Percentiles rank a stretch among this genome's conserved stretches.
These are phyloP conservation scores for Antrozous pallidus DNA, from an alignment of 2,797 vertebrate species.

Conservation along the genomic window DNA sequence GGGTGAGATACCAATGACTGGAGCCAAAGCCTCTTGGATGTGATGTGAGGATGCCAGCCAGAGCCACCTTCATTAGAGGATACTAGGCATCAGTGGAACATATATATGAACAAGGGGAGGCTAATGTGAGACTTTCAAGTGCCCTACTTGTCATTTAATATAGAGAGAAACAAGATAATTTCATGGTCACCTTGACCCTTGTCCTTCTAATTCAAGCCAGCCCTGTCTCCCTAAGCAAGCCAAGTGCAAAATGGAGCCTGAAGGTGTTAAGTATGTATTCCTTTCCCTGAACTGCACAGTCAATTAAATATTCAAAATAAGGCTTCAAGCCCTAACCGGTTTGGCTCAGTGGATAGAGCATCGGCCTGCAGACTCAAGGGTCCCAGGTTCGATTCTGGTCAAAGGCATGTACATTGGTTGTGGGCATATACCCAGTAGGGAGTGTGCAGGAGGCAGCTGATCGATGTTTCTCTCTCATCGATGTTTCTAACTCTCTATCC, in stretches of 20 bases:
- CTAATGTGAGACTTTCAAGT: neutral
- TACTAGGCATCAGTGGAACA: neutral
- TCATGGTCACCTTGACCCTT: neutral
- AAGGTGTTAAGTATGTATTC: neutral
- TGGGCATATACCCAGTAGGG: too few species aligned
- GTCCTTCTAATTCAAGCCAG: neutral
- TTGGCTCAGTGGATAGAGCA: too few species aligned
- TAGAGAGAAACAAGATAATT: neutral
- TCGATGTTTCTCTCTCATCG: too few species aligned
- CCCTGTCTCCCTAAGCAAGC: neutral
- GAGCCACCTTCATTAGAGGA: neutral
- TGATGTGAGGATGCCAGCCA: neutral
- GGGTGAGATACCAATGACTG: neutral
- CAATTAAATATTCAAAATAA: conserved; percentile 33
- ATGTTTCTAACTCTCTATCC: too few species aligned
- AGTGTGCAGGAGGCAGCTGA: too few species aligned
- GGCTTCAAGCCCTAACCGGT: neutral
- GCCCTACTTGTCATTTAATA: neutral
- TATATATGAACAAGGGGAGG: neutral
- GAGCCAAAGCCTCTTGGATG: neutral
- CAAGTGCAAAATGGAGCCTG: neutral
- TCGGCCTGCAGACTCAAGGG: too few species aligned
- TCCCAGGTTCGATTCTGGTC: too few species aligned
- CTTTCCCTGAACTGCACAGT: neutral
- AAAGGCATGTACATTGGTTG: too few species aligned